Conservation (phyloP, 2,888 invertebrate genomes). For the Drosophila stalkeri region DNA sequence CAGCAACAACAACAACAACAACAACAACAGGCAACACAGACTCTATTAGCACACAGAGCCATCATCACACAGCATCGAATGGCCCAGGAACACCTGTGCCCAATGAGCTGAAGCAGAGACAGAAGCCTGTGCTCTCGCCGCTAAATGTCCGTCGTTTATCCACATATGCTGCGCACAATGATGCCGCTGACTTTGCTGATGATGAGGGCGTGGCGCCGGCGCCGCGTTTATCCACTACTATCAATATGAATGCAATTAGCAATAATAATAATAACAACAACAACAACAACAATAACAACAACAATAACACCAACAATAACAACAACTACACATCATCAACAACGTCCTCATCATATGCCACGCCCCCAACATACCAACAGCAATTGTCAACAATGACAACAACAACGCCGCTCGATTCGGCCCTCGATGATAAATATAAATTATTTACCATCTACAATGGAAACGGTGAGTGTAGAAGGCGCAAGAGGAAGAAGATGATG, state of each 20-base stretch:
- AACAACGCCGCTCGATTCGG: constrained; percentile 70
- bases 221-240: constrained; percentile 59
- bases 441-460: constrained; percentile 85
- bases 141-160: constrained; percentile 67
- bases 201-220: constrained; percentile 47
- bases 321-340: constrained; percentile 66
- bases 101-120: constrained; percentile 76
- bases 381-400: constrained; percentile 74
- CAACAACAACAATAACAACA: constrained; percentile 51
- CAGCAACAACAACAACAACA: not conserved
- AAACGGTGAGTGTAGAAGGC: constrained; percentile 84
- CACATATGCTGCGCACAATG: constrained; percentile 61
- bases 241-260: constrained; percentile 53
- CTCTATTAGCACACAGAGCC: constrained; percentile 18
- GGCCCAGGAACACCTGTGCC: constrained; percentile 17
- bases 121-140: constrained; percentile 56
- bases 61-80: constrained; percentile 36
- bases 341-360: constrained; percentile 74
- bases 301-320: constrained; percentile 32
- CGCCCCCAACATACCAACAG: constrained; percentile 77
- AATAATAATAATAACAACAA: constrained; percentile 47
- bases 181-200: constrained; percentile 49
- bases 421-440: constrained; percentile 84
- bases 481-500: constrained; percentile 8
- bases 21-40: constrained; percentile 10